Base-by-base conservation (phyloP, 1,140 invertebrate species). In the Drosophila bifasciata region DNA sequence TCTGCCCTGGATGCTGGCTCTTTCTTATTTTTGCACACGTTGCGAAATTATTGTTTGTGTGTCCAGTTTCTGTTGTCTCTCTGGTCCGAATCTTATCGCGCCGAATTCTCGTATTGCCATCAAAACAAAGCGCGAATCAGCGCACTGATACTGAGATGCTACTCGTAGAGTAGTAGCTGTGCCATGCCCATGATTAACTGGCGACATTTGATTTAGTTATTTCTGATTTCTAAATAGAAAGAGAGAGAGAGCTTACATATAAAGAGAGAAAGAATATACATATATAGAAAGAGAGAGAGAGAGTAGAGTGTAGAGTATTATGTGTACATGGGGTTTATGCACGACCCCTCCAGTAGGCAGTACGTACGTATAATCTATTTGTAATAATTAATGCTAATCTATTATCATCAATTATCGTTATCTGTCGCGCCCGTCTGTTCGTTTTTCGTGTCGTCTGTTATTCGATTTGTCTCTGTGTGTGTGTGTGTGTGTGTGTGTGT, bases 11-110 rank as follows among this genome's bases (percentile, higher is more conserved):
- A 46, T 41, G 55, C 8, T 61, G 55, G 3, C 5, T 15, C 41
- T 52, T 46, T 52, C 53, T 43, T 68, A 40, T 69, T 76, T 76
- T 84, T 85, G 76, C 76, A 74, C 76, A 85, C 80, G 80, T 70
- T 70, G 50, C 77, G 53, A 79, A 74, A 32, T 50, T 21, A 44
- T 46, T n/a, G n/a, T 28, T 36, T 7, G 5, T 45, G 40, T 16
- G 46, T 46, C 43, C 28, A 58, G 28, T n/a, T 25, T n/a, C n/a
- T n/a, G 17, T n/a, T n/a, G 19, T 41, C 41, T 43, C n/a, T 51
- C 25, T 70, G n/a, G n/a, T n/a, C n/a, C n/a, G n/a, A n/a, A n/a
- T n/a, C n/a, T n/a, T n/a, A 81, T 84, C 81, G 50, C 51, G 36
- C n/a, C 51, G 11, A 73, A 76, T 52, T 72, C 45, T 72, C 45